Conservation (phyloP, 92 coral and sea anemone genomes). For the Micromussa lordhowensis region DNA sequence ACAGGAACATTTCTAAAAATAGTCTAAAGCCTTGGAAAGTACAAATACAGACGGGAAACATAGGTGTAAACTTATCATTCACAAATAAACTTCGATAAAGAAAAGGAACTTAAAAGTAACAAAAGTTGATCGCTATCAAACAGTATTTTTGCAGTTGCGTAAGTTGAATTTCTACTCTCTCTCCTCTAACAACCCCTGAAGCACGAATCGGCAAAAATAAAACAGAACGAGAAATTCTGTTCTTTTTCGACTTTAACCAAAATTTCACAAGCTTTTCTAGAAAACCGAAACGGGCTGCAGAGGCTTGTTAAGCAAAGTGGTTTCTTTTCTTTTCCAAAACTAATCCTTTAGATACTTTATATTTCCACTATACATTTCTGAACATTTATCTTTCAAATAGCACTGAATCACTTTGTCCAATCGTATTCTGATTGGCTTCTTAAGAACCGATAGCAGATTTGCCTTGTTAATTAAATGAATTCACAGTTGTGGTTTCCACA, state of each 20-base stretch:
- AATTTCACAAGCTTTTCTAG: background rate
- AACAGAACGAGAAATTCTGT: background rate
- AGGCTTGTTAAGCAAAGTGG: no score
- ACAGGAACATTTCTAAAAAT: background rate
- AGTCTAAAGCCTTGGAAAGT: background rate
- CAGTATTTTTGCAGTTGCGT: background rate
- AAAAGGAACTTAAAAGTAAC: background rate
- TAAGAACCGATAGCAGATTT: no score
- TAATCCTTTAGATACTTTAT: no score
- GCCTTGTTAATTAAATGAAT: no score
- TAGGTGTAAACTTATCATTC: background rate
- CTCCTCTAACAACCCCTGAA: background rate
- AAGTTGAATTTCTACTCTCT: background rate
- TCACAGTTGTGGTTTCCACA: background rate
- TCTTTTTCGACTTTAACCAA: background rate
- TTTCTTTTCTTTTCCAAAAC: no score
- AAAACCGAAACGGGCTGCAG: no score
- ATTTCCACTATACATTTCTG: no score
- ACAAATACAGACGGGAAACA: background rate
- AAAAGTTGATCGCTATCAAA: background rate
- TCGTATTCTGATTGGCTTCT: no score
- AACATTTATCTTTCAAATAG: no score
- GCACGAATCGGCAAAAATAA: background rate
- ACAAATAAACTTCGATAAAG: background rate
- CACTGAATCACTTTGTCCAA: no score